Evolutionary conservation across 2,113 vertebrate species (phyloP).

Genomic region (Agapornis roseicollis): DNA sequence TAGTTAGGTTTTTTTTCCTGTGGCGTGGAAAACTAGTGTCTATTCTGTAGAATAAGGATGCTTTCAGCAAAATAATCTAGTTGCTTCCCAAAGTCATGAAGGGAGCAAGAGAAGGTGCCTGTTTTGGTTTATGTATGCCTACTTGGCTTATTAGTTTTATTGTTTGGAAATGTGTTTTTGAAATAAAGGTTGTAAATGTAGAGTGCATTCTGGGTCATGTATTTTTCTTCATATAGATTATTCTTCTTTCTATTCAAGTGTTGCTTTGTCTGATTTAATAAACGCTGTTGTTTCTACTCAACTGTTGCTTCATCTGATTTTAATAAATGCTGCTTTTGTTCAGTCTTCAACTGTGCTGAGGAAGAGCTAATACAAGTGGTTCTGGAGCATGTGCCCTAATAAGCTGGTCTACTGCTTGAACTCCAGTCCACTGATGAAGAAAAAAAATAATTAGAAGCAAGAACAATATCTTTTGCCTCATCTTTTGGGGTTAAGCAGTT

Average conservation of each 20-base stretch:
- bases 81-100: not conserved
- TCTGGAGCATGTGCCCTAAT: not conserved
- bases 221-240: not conserved
- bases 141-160: not conserved
- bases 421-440: not conserved
- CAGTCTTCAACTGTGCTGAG: not conserved
- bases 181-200: not conserved
- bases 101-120: not conserved
- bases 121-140: not conserved
- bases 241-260: not conserved
- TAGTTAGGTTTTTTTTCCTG: not conserved
- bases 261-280: not conserved
- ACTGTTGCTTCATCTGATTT: no score
- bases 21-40: not conserved
- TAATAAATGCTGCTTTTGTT: not conserved
- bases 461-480: not conserved
- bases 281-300: no score
- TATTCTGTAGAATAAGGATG: not conserved
- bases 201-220: not conserved
- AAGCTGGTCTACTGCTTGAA: not conserved
- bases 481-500: not conserved
- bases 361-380: not conserved
- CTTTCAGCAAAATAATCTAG: not conserved
- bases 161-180: not conserved
- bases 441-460: not conserved